These are phyloP conservation scores for Drosophila lacteicornis DNA, from an alignment of 1,140 invertebrate genomes.

Conservation along the genomic window DNA sequence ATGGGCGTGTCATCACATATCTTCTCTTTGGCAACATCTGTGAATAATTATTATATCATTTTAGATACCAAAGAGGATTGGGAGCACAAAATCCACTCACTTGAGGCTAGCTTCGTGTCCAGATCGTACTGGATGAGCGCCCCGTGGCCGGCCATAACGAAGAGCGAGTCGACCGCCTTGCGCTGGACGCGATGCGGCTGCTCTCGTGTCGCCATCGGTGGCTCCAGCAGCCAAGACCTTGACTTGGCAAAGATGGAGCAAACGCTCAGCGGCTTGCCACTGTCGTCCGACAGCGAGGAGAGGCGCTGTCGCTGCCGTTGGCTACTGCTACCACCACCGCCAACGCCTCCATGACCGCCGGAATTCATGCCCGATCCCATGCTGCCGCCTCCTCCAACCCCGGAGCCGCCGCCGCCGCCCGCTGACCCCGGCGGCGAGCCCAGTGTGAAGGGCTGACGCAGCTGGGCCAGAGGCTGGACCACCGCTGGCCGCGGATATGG, in stretches of 20 bases:
- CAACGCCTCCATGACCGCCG: conserved; percentile 18
- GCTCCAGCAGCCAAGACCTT: conserved; percentile 90
- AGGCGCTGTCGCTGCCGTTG: conserved; percentile 87
- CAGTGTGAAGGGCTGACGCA: conserved; percentile 90
- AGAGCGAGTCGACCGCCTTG: conserved; percentile 92
- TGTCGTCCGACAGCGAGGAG: conserved; percentile 89
- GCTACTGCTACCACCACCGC: conserved; percentile 28
- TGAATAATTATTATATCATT: not conserved
- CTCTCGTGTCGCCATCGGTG: conserved; percentile 86
- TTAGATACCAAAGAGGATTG: not conserved
- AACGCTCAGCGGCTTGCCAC: conserved; percentile 89
- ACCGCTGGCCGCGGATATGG: conserved; percentile 94
- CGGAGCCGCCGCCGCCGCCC: conserved; percentile 20
- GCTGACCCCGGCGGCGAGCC: conserved; percentile 77
- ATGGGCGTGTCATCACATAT: conserved; percentile 96
- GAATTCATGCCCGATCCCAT: conserved; percentile 11
- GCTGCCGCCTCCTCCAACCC: conserved; percentile 10
- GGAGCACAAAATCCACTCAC: conserved; percentile 76
- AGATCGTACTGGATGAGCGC: conserved; percentile 95
- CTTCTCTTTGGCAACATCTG: conserved; percentile 93
- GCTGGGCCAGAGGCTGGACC: conserved; percentile 92
- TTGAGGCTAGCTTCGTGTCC: conserved; percentile 91
- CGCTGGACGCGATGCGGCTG: conserved; percentile 82
- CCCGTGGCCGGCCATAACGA: conserved; percentile 95
- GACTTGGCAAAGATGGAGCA: conserved; percentile 92